Evolutionary conservation across 2,113 vertebrate species (phyloP).

Genomic region (Desmodus rotundus): DNA sequence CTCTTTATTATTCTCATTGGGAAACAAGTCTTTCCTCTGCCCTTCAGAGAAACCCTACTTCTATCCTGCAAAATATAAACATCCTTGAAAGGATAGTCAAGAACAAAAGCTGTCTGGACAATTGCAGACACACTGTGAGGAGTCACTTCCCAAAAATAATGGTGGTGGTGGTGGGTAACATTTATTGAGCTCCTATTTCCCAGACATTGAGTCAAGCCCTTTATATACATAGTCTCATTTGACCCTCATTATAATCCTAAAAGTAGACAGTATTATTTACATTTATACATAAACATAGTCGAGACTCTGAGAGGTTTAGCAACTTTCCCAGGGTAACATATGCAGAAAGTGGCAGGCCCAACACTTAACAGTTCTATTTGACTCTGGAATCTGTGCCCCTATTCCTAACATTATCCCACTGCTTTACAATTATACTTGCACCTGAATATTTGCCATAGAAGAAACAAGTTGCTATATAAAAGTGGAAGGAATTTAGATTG

Average conservation of each 20-base stretch:
- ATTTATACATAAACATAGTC: neutral
- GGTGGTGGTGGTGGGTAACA: neutral
- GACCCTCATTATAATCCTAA: neutral
- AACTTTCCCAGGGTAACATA: neutral
- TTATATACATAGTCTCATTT: neutral
- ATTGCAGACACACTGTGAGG: neutral
- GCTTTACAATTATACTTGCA: neutral
- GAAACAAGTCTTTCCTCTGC: neutral
- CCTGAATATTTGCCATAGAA: neutral
- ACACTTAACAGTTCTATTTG: neutral
- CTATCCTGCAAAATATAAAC: neutral
- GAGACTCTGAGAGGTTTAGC: neutral
- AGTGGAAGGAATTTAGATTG: neutral
- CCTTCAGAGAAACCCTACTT: neutral
- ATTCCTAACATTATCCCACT: neutral
- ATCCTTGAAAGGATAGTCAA: neutral
- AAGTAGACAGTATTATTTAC: neutral
- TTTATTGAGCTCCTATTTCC: neutral
- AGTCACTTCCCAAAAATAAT: neutral
- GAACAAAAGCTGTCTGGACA: neutral
- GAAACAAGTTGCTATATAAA: neutral
- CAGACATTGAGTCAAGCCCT: neutral
- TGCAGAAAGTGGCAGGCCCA: neutral
- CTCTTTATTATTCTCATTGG: neutral
- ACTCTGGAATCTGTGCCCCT: neutral